Percentiles rank a stretch among this genome's conserved stretches.
Evolutionary conservation across 2,888 invertebrate species (phyloP).

Genomic region (Thereva nobilitata): DNA sequence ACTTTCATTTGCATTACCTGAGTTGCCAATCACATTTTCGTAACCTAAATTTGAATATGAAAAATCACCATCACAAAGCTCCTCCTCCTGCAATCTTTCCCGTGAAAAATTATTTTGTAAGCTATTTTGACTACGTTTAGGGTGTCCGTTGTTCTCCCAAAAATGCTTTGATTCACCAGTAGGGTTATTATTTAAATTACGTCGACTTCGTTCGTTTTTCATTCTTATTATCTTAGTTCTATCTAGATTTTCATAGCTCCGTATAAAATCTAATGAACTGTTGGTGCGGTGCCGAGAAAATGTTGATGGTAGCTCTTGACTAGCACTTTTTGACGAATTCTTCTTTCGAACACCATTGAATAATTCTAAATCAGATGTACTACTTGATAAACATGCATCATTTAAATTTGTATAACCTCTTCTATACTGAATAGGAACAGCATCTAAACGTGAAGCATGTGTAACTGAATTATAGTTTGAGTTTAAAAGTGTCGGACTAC

Average conservation of each 20-base stretch:
- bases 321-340: slow-evolving; percentile 41
- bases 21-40: slow-evolving; percentile 37
- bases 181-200: slow-evolving; percentile 24
- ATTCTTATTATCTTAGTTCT: slow-evolving; percentile 43
- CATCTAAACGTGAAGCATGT: slow-evolving; percentile 44
- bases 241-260: slow-evolving; percentile 45
- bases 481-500: slow-evolving; percentile 44
- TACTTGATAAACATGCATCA: slow-evolving; percentile 45
- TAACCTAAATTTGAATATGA: slow-evolving; percentile 43
- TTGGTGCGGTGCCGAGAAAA: slow-evolving; percentile 40
- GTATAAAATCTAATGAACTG: slow-evolving; percentile 43
- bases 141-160: slow-evolving; percentile 34
- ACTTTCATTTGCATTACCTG: neutral
- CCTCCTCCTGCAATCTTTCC: slow-evolving; percentile 43
- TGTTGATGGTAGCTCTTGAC: slow-evolving; percentile 43
- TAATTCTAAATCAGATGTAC: slow-evolving; percentile 44
- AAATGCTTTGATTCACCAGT: slow-evolving; percentile 22
- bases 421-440: slow-evolving; percentile 45
- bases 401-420: slow-evolving; percentile 46
- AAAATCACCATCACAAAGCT: slow-evolving; percentile 38
- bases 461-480: slow-evolving; percentile 42
- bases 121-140: slow-evolving; percentile 15
- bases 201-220: slow-evolving; percentile 40
- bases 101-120: slow-evolving; percentile 40
- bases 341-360: slow-evolving; percentile 40